Evolutionary conservation across 2,113 vertebrate genomes (phyloP).

Genomic region (Empidonax traillii): DNA sequence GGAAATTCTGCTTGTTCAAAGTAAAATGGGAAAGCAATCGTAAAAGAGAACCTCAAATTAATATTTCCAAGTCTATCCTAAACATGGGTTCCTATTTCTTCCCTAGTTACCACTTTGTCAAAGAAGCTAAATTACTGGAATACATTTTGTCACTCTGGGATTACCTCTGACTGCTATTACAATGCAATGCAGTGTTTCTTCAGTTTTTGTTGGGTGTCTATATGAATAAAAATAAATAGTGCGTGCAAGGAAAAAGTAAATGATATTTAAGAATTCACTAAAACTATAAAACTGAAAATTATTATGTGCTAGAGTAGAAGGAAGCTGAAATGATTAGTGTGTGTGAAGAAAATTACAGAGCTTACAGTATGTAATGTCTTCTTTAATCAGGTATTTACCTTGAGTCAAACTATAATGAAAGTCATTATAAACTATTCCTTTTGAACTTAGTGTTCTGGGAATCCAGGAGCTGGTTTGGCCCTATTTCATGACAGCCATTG

Average conservation of each 20-base stretch:
- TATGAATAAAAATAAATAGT: conserved; percentile 25
- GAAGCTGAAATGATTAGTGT: conserved; percentile 11
- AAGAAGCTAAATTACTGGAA: background rate
- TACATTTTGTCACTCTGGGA: background rate
- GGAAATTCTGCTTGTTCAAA: background rate
- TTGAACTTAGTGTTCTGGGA: background rate
- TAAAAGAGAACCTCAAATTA: background rate
- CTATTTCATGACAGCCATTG: background rate
- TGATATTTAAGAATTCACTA: conserved; percentile 24
- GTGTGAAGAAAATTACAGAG: conserved; percentile 45
- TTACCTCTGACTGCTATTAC: background rate
- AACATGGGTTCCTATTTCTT: background rate
- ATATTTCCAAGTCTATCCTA: background rate
- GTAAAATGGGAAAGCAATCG: background rate
- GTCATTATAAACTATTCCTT: background rate
- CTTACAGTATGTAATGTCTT: background rate
- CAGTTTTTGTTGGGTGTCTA: background rate
- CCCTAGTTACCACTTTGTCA: background rate
- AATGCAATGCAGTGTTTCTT: conserved; percentile 8
- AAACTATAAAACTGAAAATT: conserved; percentile 44
- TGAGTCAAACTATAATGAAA: conserved; percentile 27
- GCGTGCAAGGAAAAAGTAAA: background rate
- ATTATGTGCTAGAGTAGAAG: background rate
- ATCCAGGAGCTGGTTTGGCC: background rate
- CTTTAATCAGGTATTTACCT: conserved; percentile 34